phyloP scores from a whole-genome alignment of 2,113 vertebrate genomes.

The Grus americana region DNA sequence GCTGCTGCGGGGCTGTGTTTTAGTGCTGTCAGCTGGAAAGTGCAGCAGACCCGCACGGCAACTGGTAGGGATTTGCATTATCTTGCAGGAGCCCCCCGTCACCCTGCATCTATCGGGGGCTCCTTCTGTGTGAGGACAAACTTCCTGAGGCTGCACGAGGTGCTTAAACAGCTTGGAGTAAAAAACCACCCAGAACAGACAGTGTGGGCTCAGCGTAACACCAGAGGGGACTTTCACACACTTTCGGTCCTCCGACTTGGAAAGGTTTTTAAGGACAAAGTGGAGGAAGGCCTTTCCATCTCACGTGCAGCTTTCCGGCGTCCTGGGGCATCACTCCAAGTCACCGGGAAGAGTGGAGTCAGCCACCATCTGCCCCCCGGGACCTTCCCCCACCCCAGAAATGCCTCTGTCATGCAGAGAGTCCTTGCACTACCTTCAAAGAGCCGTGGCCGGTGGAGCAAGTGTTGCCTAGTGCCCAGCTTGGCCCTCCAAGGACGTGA shows the following conservation, averaged over 20 bases:
- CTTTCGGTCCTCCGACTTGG: neutral
- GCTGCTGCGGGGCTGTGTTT: neutral
- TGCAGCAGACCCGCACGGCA: neutral
- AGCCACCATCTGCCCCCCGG: neutral
- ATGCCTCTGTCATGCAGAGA: neutral
- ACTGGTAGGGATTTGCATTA: neutral
- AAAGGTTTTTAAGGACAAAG: neutral
- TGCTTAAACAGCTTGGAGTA: neutral
- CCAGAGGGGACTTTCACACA: neutral
- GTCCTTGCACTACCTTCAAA: no score
- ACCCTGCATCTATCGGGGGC: neutral
- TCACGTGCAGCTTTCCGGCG: neutral
- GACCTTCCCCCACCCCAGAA: neutral
- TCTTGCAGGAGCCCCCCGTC: neutral
- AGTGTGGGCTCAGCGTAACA: neutral
- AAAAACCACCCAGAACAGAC: neutral
- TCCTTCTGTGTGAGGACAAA: neutral
- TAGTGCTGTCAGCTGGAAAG: neutral
- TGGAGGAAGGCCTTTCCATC: neutral
- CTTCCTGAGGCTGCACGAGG: neutral
- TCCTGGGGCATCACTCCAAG: neutral
- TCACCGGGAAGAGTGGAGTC: neutral
- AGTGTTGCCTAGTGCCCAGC: neutral
- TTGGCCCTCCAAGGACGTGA: neutral
- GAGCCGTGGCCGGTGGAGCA: neutral